These are phyloP conservation scores for Conus ventricosus DNA, from an alignment of 1,140 invertebrate genomes.

Conservation along the genomic window DNA sequence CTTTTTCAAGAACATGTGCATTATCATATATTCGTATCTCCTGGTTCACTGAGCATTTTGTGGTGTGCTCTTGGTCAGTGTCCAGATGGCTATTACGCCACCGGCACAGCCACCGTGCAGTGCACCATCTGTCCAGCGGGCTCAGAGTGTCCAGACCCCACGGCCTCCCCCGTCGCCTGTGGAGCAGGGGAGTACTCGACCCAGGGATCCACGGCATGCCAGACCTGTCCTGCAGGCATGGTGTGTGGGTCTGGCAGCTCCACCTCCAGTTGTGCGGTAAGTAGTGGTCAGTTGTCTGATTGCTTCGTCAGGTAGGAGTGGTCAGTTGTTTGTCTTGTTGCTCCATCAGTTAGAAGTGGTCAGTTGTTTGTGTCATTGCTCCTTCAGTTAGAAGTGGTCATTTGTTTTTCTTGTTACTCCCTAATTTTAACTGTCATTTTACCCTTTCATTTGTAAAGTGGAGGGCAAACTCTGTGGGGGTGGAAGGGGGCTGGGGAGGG, in stretches of 20 bases:
- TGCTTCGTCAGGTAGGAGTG: no score
- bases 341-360: no score
- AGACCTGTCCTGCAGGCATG: slow-evolving; percentile 62
- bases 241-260: slow-evolving; percentile 51
- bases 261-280: slow-evolving; percentile 53
- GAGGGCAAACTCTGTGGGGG: no score
- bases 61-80: slow-evolving; percentile 58
- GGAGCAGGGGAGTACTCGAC: slow-evolving; percentile 60
- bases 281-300: background rate
- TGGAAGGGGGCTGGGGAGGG: no score
- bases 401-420: no score
- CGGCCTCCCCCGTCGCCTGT: slow-evolving; percentile 56
- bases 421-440: no score
- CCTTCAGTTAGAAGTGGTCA: no score
- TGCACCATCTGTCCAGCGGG: slow-evolving; percentile 69
- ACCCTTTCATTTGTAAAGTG: no score
- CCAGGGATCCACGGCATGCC: slow-evolving; percentile 63
- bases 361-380: no score
- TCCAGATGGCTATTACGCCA: slow-evolving; percentile 65
- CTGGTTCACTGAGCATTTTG: background rate
- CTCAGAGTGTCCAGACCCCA: slow-evolving; percentile 62
- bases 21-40: no score
- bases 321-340: no score
- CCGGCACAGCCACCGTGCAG: slow-evolving; percentile 43
- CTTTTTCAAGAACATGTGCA: no score